These are phyloP conservation scores for Cossypha polioptera DNA, from an alignment of 2,797 vertebrate species.

Conservation along the genomic window DNA sequence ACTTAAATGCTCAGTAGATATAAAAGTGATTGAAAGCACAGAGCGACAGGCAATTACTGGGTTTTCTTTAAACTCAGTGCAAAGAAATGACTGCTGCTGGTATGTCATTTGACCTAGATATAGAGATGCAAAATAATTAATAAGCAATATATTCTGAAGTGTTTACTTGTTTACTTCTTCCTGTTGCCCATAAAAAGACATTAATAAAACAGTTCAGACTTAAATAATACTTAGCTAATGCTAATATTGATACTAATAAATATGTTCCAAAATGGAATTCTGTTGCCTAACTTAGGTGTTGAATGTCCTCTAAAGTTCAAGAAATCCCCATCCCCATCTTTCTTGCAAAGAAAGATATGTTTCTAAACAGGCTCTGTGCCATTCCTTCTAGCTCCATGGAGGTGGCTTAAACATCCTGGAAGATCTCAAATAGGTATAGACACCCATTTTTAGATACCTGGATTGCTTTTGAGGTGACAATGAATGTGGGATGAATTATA, in stretches of 20 bases:
- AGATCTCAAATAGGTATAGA: background rate
- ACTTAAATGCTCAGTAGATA: background rate
- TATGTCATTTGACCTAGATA: background rate
- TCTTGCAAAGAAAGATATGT: background rate
- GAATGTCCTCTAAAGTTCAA: background rate
- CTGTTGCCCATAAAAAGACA: background rate
- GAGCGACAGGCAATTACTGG: background rate
- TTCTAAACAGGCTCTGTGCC: background rate
- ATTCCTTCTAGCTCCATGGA: background rate
- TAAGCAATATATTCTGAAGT: background rate
- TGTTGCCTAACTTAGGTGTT: background rate
- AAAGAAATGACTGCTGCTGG: background rate
- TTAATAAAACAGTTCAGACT: background rate
- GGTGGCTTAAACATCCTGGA: background rate
- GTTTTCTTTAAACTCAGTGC: background rate
- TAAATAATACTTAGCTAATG: background rate
- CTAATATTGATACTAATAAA: background rate
- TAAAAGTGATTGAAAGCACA: constrained; percentile 6
- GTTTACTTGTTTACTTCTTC: background rate
- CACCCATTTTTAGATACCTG: background rate
- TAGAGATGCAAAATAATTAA: background rate
- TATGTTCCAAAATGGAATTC: background rate
- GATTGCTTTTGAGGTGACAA: background rate
- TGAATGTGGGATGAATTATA: background rate
- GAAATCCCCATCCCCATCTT: background rate